Conservation (phyloP, 2,888 invertebrate genomes). For the Tineola bisselliella region DNA sequence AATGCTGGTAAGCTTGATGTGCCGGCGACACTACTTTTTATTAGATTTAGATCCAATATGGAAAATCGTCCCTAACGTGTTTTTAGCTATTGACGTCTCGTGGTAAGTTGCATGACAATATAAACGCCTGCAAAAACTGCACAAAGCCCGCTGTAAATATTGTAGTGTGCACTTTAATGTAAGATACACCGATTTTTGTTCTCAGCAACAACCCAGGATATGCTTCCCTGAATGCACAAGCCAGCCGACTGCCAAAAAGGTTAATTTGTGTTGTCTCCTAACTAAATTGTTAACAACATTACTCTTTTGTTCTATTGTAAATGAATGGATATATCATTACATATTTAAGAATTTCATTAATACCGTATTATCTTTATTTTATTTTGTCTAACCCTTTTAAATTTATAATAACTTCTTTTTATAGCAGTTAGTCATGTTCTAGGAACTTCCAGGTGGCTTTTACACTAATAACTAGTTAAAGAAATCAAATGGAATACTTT, state of each 20-base stretch:
- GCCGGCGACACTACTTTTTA: not conserved
- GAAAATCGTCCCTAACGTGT: not conserved
- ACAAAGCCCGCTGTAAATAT: slow-evolving; percentile 7
- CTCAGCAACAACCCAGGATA: slow-evolving; percentile 26
- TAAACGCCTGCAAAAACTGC: not conserved
- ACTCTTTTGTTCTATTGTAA: not conserved
- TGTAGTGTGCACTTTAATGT: slow-evolving; percentile 31
- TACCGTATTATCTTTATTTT: no score
- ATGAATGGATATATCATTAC: no score
- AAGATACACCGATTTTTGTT: slow-evolving; percentile 38
- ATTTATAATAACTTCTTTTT: no score
- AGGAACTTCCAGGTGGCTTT: no score
- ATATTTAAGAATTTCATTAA: no score
- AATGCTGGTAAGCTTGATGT: not conserved
- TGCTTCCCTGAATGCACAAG: slow-evolving; percentile 18
- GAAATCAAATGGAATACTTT: no score
- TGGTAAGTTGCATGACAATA: not conserved
- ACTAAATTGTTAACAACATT: not conserved
- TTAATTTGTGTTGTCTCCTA: not conserved
- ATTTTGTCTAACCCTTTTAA: no score
- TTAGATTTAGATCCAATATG: not conserved
- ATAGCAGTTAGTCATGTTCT: no score
- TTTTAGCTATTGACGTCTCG: not conserved
- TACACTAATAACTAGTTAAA: no score
- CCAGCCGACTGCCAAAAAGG: slow-evolving; percentile 19